Percentiles rank a stretch among this genome's conserved stretches.
phyloP scores from a whole-genome alignment of 2,797 vertebrate genomes.

The Alauda arvensis region DNA sequence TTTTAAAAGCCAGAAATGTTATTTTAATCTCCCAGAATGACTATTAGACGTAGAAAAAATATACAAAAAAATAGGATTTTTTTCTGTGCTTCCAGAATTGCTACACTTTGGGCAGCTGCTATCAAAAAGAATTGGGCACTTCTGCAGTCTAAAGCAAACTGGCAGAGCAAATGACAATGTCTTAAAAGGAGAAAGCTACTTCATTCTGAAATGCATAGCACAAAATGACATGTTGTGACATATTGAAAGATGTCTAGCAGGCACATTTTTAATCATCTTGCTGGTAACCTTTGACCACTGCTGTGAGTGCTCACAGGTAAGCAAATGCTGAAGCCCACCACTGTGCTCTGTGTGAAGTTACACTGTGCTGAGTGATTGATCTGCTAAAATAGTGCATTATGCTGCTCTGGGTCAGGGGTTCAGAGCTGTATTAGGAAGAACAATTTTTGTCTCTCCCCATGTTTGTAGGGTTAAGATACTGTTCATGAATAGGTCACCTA shows the following conservation, averaged over 20 bases:
- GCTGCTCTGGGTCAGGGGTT: neutral
- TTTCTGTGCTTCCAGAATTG: neutral
- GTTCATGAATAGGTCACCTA: neutral
- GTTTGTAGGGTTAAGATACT: constrained; percentile 3
- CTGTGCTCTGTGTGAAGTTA: neutral
- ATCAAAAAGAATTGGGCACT: neutral
- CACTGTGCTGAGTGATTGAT: neutral
- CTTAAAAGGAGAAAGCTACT: constrained; percentile 37
- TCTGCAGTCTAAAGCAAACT: constrained; percentile 15
- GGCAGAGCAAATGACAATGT: constrained; percentile 31
- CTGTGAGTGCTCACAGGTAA: neutral
- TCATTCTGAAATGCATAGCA: constrained; percentile 30
- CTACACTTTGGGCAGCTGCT: neutral
- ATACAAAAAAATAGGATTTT: neutral
- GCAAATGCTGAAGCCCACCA: constrained; percentile 16
- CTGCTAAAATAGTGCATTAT: neutral
- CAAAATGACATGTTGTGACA: constrained; percentile 45
- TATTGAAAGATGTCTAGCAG: constrained; percentile 50
- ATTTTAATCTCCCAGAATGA: neutral
- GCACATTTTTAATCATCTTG: constrained; percentile 61
- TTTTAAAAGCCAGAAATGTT: neutral
- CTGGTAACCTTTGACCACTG: constrained; percentile 41
- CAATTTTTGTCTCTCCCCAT: neutral
- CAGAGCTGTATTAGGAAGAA: neutral
- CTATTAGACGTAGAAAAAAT: neutral